Base-by-base conservation (phyloP, 2,888 invertebrate genomes). In the Mythimna albipuncta region DNA sequence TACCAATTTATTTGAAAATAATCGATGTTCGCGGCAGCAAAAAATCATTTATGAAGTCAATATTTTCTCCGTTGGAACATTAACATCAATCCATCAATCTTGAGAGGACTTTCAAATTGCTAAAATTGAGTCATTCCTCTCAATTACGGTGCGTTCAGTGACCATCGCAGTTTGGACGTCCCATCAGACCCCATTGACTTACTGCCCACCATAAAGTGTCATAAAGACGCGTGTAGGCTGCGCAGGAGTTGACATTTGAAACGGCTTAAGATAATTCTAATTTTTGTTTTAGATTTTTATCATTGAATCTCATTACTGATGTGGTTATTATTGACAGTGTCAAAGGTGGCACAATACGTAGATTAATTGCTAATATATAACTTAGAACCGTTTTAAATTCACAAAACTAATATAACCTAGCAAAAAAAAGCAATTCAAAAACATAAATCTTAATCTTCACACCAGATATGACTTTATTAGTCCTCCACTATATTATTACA, bases 91-190 rank as follows among this genome's bases (percentile, higher is more conserved):
- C 87, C 87, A 92, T 92, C 91, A 92, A 91, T 85, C 84, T 89
- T 87, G 54, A 82, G 63, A 82, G 78, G 77, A 79, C 83, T 85
- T 86, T 80, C 69, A 87, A 89, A 88, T 87, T 90, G 84, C 85
- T 87, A 87, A 89, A 91, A 92, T 91, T 91, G 88, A 92, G 90
- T 88, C 89, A 91, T 92, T 90, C 81, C 81, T 88, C 85, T 85
- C 85, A 86, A 90, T 91, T 86, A 89, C 75, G 59, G 71, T 69
- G 65, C 74, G 77, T 84, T 77, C 85, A 79, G 79, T 85, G 80
- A 83, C 79, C 84, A 82, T 81, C 79, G 73, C 70, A 69, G 83
- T 85, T 76, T 72, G 77, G 76, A 79, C 83, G 85, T 82, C 87
- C 83, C 82, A 84, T 84, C 83, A 83, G 72, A 85, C 69, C 62